Base-by-base conservation (phyloP, 1,140 invertebrate species). In the Luehdorfia chinensis region DNA sequence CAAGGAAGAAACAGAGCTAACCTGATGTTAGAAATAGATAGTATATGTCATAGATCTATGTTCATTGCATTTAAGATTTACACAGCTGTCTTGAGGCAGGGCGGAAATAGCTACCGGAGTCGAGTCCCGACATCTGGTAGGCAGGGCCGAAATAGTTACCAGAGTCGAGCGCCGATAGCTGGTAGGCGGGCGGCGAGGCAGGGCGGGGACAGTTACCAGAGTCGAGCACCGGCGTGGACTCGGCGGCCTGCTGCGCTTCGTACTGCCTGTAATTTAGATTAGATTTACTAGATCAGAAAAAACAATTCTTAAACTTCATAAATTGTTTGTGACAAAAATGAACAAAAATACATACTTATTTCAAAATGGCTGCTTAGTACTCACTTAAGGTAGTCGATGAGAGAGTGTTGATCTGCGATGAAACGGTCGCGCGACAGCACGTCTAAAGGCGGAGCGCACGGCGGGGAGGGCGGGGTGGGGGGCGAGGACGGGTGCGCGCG, bases 341-440 rank as follows among this genome's bases (percentile, higher is more conserved):
- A n/a, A n/a, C n/a, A n/a, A n/a, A n/a, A n/a, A n/a, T n/a, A n/a
- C n/a, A n/a, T n/a, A n/a, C n/a, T n/a, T n/a, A n/a, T n/a, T n/a
- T n/a, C n/a, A n/a, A n/a, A n/a, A n/a, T n/a, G n/a, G n/a, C n/a
- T n/a, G n/a, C n/a, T n/a, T n/a, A n/a, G 18, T 27, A 46, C 37
- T 48, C 3, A 66, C 57, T 56, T 56, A 30, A 74, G 52, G 32
- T 70, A 73, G 3, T 59, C 57, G 4, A 55, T 47, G 6, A 74
- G 58, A 1, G 53, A 48, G 4, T 33, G 39, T 0, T 41, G 43
- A 25, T 74, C 70, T 5, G 66, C 50, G 18, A 72, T 66, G 47
- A 72, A 74, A 8, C 49, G 37, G 47, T 73, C 39, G 25, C 23
- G 23, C 23, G 25, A 7, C 13, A 18, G 23, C 23, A 13, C 21